Base-by-base conservation (phyloP, 2,888 invertebrate genomes). In the Alitta virens region DNA sequence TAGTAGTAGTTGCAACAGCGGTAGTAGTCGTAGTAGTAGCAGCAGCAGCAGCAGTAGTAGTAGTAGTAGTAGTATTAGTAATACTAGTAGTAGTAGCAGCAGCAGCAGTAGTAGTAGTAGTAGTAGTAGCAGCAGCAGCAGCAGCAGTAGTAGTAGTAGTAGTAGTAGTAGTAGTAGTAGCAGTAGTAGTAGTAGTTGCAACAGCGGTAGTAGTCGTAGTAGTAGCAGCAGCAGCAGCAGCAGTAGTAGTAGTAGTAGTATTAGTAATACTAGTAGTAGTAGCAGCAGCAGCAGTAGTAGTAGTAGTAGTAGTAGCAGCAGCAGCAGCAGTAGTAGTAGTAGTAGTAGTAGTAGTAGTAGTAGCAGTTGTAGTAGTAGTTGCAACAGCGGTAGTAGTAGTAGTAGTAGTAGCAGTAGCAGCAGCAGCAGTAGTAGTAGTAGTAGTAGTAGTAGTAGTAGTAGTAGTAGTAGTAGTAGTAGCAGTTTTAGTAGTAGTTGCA, bases 81-180 rank as follows among this genome's bases (percentile, higher is more conserved):
- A n/a, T n/a, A n/a, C n/a, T n/a, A n/a, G n/a, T n/a, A n/a, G n/a
- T n/a, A n/a, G n/a, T n/a, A 38, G 12, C 21, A 38, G 26, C 21
- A 38, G n/a, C 23, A 50, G 50, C 23, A 50, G 50, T 50, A 50
- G 50, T 50, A 50, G 50, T 50, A 50, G 50, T 50, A 50, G 50
- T 50, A 50, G 50, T 50, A 50, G 50, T 50, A 50, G 50, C 23
- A 50, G 50, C 23, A 50, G 50, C 23, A 50, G 50, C 23, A 50
- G 50, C 23, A 50, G 50, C 23, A 50, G 50, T 50, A 50, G 50
- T 50, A 50, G 50, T 50, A 50, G 50, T 50, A 50, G 50, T 50
- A 50, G 50, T 50, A 50, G 50, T 50, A 50, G 50, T 50, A 50
- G 50, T 50, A 50, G 50, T 50, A 50, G 50, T 50, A 50, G 50